Evolutionary conservation across 2,888 invertebrate genomes (phyloP), one percentile per base, ranked within the genome.

Genomic region (Odiellus spinosus): DNA sequence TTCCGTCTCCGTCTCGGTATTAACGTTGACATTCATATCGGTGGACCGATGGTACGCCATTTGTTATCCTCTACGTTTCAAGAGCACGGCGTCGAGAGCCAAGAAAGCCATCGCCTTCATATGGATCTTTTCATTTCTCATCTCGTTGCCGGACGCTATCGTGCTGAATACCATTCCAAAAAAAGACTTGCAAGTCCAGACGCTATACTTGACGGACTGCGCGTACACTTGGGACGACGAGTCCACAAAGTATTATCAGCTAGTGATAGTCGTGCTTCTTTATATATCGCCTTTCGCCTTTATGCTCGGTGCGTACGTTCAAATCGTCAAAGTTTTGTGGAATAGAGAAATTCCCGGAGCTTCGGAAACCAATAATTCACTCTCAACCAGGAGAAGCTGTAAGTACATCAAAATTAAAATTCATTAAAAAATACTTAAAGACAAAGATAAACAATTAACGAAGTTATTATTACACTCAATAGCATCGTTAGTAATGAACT

Each of bases 11-110:
- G 90, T 91, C 54, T 88, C 88, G 2, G 83, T 93, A 39, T 69
- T 90, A 61, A 91, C 90, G 5, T 71, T 93, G 59, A 84, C 87
- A n/a, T 87, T 83, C 71, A 91, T 93, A 66, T 86, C 90, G 1
- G 76, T 90, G 59, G 91, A 93, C 67, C 77, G 91, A 57, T 93
- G 88, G 86, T 86, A 87, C 69, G 91, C 91, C 56, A 88, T 91
- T 64, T 88, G 87, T 67, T 82, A 80, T 64, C 88, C 88, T 3
- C 73, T 88, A 57, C 79, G 78, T 64, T 86, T 87, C 72, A 82
- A 82, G 64, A 82, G 84, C 12, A 87, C 85, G 8, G 82, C 82
- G 0, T 72, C 76, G 17, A 73, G 85, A 36, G 86, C 87, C 34
- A 79, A 82, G 67, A 77, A 77, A 1, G 80, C 81, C 45, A 85